Conservation (phyloP, 2,797 vertebrate genomes). For the Acrossocheilus fasciatus region DNA sequence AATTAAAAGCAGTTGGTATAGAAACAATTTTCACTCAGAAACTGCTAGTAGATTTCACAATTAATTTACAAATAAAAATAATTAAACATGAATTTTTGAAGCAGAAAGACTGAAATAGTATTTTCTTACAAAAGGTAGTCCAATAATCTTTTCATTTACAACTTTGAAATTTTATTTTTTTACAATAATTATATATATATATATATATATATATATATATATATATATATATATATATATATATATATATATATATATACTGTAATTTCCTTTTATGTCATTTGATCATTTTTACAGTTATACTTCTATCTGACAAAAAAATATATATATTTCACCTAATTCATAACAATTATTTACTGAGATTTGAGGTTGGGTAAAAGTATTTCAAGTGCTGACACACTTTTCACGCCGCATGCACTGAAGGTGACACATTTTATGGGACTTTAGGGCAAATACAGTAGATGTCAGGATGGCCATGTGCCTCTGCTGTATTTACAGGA, state of each 20-base stretch:
- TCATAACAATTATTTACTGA: neutral
- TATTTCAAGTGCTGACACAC: slow-evolving; percentile 36
- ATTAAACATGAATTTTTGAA: neutral
- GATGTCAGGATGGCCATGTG: slow-evolving; percentile 47
- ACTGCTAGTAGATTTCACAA: neutral
- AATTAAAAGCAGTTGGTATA: neutral
- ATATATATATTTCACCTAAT: no score
- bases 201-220: no score
- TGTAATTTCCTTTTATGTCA: neutral
- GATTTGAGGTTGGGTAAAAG: neutral
- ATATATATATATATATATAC: no score
- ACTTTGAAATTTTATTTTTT: no score
- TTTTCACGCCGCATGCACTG: slow-evolving; percentile 35
- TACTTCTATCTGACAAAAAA: neutral
- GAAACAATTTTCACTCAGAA: neutral
- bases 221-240: no score
- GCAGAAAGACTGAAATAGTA: neutral
- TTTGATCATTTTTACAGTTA: neutral
- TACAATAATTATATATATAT: no score
- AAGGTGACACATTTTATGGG: slow-evolving; percentile 38
- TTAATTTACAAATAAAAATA: neutral
- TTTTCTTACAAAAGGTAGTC: neutral
- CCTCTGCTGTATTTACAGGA: slow-evolving; percentile 36
- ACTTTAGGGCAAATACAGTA: slow-evolving; percentile 19
- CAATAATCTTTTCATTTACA: neutral